These are phyloP conservation scores for Agrotis puta DNA, from an alignment of 2,888 invertebrate genomes.

Conservation along the genomic window DNA sequence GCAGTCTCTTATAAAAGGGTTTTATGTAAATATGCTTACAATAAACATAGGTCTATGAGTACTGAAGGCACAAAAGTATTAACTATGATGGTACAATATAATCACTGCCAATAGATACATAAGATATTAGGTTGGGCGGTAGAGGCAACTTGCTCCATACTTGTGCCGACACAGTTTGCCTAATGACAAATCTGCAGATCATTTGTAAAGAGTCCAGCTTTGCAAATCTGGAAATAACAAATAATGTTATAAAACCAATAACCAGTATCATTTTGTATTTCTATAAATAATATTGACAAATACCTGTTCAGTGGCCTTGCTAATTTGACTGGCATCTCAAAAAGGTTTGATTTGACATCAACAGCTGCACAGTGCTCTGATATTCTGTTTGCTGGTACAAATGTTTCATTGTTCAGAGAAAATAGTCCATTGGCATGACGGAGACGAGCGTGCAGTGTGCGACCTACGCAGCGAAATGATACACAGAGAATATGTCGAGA, in stretches of 20 bases:
- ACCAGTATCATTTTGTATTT: background rate
- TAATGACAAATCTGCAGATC: slow-evolving; percentile 94
- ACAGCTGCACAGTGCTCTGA: slow-evolving; percentile 89
- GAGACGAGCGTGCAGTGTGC: slow-evolving; percentile 93
- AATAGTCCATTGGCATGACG: slow-evolving; percentile 94
- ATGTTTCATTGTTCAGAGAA: slow-evolving; percentile 91
- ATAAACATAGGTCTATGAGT: slow-evolving; percentile 56
- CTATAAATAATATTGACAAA: background rate
- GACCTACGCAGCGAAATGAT: slow-evolving; percentile 93
- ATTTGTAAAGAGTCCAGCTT: slow-evolving; percentile 93
- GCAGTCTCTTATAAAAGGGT: slow-evolving; percentile 67
- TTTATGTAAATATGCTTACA: slow-evolving; percentile 63
- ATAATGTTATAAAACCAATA: slow-evolving; percentile 15
- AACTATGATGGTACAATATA: slow-evolving; percentile 86
- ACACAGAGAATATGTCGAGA: slow-evolving; percentile 93
- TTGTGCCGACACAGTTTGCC: slow-evolving; percentile 93
- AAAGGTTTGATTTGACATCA: slow-evolving; percentile 86
- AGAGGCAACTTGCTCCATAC: slow-evolving; percentile 93
- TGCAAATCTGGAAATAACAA: slow-evolving; percentile 91
- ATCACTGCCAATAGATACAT: slow-evolving; percentile 87
- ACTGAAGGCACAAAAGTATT: slow-evolving; percentile 63
- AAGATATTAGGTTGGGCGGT: slow-evolving; percentile 88
- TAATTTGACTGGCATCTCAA: slow-evolving; percentile 89
- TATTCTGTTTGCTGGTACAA: slow-evolving; percentile 88
- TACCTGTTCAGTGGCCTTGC: slow-evolving; percentile 89